Percentiles rank a stretch among this genome's conserved stretches.
Conservation (phyloP, 1,140 invertebrate species). For the Zeugodacus cucurbitae region DNA sequence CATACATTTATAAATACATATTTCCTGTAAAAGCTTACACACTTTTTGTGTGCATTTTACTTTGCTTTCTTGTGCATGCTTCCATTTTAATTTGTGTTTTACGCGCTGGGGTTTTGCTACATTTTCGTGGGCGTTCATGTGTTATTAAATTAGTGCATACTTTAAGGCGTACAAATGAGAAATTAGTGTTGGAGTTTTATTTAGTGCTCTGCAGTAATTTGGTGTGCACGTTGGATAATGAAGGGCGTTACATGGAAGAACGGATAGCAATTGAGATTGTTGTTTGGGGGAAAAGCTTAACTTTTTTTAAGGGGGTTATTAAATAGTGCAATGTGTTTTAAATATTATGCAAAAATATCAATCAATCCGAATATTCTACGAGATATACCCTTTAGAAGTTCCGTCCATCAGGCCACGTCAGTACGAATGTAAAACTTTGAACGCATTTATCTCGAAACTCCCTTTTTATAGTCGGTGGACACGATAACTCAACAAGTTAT, state of each 20-base stretch:
- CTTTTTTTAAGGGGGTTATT: too few relatives aligned
- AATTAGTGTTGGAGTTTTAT: constrained; percentile 19
- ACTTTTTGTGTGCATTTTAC: not conserved
- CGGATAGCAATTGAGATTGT: not conserved
- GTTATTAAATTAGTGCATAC: constrained; percentile 31
- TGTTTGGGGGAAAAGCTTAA: not conserved
- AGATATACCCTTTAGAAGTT: too few relatives aligned
- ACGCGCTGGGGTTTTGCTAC: too few relatives aligned
- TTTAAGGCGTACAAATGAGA: not conserved
- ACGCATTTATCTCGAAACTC: too few relatives aligned
- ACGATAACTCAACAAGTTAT: too few relatives aligned
- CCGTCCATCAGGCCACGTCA: too few relatives aligned
- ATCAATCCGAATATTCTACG: too few relatives aligned
- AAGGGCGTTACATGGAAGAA: not conserved
- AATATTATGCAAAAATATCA: too few relatives aligned
- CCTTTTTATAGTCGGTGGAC: too few relatives aligned
- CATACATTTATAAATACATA: not conserved
- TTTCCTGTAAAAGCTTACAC: not conserved
- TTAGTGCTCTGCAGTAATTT: not conserved
- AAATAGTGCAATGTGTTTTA: too few relatives aligned
- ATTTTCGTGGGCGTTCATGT: not conserved
- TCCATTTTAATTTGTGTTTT: constrained; percentile 11
- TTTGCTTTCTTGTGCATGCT: not conserved
- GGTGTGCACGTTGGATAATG: not conserved
- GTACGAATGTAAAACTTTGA: too few relatives aligned